Percentiles rank a stretch among this genome's conserved stretches.
These are phyloP conservation scores for Alosa alosa DNA, from an alignment of 2,113 vertebrate species.

Conservation along the genomic window DNA sequence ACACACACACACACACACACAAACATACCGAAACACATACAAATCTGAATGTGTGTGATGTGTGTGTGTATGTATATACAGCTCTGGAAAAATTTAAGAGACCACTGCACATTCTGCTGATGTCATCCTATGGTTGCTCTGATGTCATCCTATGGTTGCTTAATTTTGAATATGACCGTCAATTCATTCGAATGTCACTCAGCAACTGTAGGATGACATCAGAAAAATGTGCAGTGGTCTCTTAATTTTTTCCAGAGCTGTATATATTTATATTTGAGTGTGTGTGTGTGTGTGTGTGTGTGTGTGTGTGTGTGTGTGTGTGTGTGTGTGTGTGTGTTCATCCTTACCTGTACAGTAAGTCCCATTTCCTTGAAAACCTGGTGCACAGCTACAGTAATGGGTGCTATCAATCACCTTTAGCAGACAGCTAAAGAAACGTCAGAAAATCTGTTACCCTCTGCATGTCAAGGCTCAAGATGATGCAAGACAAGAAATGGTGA, in stretches of 20 bases:
- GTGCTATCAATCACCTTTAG: slow-evolving; percentile 21
- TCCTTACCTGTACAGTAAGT: slow-evolving; percentile 80
- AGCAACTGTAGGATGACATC: too few species aligned
- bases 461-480: too few species aligned
- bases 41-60: neutral
- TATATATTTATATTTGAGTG: neutral
- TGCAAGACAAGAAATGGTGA: too few species aligned
- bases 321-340: neutral
- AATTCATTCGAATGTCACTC: too few species aligned
- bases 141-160: too few species aligned
- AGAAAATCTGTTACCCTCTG: neutral
- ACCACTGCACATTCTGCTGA: too few species aligned
- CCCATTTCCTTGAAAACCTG: slow-evolving; percentile 87
- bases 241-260: too few species aligned
- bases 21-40: neutral
- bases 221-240: too few species aligned
- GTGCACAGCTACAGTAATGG: slow-evolving; percentile 78
- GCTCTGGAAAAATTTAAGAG: too few species aligned
- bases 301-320: neutral
- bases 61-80: too few species aligned
- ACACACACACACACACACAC: neutral
- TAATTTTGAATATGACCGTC: too few species aligned
- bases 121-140: too few species aligned
- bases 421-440: slow-evolving; percentile 33
- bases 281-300: neutral